These are phyloP conservation scores for Rhagonycha lutea DNA, from an alignment of 2,888 invertebrate genomes.

Conservation along the genomic window DNA sequence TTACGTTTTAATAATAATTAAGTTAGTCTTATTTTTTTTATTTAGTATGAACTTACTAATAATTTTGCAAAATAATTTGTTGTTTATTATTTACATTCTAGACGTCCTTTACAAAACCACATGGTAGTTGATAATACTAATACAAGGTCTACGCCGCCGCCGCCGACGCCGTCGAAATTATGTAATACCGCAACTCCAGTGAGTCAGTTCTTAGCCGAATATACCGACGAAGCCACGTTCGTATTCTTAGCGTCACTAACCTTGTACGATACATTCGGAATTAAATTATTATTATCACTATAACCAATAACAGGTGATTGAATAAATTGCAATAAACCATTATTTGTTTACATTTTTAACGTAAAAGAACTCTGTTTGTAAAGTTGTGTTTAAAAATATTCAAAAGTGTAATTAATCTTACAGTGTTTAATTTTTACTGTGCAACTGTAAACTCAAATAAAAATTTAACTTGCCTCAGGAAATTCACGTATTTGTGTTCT, in stretches of 20 bases:
- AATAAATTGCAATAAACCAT: conserved; percentile 1
- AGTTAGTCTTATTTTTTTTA: not conserved
- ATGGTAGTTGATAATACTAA: conserved; percentile 15
- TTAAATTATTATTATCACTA: conserved; percentile 14
- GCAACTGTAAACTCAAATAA: not conserved
- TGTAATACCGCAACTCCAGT: conserved; percentile 26
- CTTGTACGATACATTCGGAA: conserved; percentile 24
- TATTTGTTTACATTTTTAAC: conserved; percentile 19
- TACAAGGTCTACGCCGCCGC: conserved; percentile 31
- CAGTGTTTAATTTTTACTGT: not conserved
- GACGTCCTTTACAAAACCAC: conserved; percentile 11
- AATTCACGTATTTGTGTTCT: not conserved
- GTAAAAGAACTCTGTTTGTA: not conserved
- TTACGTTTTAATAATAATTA: not conserved
- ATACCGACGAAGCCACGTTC: conserved; percentile 32
- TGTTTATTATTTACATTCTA: not conserved
- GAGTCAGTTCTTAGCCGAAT: conserved; percentile 29
- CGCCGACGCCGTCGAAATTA: conserved; percentile 31
- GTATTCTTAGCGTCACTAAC: conserved; percentile 26
- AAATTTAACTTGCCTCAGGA: not conserved
- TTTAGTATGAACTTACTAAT: not conserved
- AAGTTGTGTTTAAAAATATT: not conserved
- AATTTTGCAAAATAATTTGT: not conserved
- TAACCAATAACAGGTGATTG: conserved; percentile 22
- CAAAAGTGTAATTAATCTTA: not conserved